These are phyloP conservation scores for Rotaria socialis DNA, from an alignment of 2,888 invertebrate genomes.

Conservation along the genomic window DNA sequence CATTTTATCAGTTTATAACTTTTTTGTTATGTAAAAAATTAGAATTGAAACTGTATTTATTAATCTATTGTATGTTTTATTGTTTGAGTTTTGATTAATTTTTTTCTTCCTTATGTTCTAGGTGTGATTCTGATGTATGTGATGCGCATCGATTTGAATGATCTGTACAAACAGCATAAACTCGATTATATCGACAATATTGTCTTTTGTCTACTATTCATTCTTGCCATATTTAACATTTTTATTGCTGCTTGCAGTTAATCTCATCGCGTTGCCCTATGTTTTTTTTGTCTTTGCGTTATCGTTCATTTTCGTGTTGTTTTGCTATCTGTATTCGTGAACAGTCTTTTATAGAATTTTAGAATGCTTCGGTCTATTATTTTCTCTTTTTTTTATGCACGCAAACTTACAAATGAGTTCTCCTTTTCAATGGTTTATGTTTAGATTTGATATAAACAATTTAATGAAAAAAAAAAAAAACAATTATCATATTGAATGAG, in stretches of 20 bases:
- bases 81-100: neutral
- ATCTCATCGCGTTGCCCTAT: neutral
- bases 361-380: neutral
- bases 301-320: neutral
- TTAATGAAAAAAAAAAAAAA: neutral
- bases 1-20: neutral
- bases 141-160: slow-evolving; percentile 33
- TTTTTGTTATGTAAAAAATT: too few relatives aligned
- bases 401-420: neutral
- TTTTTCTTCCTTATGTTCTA: slow-evolving; percentile 21
- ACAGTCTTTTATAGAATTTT: neutral
- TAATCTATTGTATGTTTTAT: neutral
- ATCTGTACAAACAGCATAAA: slow-evolving; percentile 37
- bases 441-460: neutral
- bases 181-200: slow-evolving; percentile 36
- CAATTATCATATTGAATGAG: too few relatives aligned
- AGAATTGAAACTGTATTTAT: neutral
- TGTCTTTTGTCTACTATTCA: neutral
- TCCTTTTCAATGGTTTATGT: neutral
- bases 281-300: neutral
- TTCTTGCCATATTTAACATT: slow-evolving; percentile 34
- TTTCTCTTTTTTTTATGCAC: neutral
- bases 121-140: slow-evolving; percentile 16
- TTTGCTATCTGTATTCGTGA: neutral
- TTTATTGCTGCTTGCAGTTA: slow-evolving; percentile 32